Evolutionary conservation across 2,888 invertebrate genomes (phyloP).

Genomic region (Heteropelma amictum): DNA sequence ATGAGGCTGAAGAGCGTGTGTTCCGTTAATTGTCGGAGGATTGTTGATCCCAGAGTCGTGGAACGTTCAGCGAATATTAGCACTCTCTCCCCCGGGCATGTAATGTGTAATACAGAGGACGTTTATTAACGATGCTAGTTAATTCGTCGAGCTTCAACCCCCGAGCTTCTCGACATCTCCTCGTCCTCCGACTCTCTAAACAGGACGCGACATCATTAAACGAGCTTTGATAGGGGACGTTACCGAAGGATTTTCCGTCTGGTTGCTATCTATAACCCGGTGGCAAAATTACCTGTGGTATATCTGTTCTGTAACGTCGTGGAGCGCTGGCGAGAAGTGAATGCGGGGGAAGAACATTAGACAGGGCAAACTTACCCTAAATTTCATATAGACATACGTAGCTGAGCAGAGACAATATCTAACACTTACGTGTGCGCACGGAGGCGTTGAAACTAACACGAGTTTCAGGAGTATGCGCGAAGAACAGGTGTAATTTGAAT

Average conservation of each 20-base stretch:
- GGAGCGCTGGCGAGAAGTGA: conserved; percentile 16
- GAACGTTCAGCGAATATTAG: conserved; percentile 34
- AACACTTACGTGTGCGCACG: not conserved
- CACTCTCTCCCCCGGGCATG: conserved; percentile 8
- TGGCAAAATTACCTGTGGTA: conserved; percentile 64
- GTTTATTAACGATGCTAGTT: conserved; percentile 51
- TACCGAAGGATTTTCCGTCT: conserved; percentile 27
- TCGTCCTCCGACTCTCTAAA: conserved; percentile 37
- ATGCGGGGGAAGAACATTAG: conserved; percentile 17
- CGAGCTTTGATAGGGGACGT: conserved; percentile 19
- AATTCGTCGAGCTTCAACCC: conserved; percentile 46
- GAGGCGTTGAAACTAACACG: conserved; percentile 38
- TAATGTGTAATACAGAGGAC: conserved; percentile 21
- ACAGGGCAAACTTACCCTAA: conserved; percentile 1
- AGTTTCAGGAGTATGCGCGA: no score
- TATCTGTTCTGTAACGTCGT: conserved; percentile 53
- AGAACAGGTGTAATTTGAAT: no score
- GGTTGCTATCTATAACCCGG: conserved; percentile 58
- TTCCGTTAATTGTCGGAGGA: conserved; percentile 25
- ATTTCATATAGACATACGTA: not conserved
- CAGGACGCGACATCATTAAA: conserved; percentile 44
- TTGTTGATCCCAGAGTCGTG: conserved; percentile 22
- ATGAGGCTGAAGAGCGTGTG: not conserved
- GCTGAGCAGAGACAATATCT: not conserved
- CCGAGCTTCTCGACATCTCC: conserved; percentile 48